Conservation (phyloP, 30 jellyfish, hydroid and myxozoan genomes). For the Pelagia noctiluca region DNA sequence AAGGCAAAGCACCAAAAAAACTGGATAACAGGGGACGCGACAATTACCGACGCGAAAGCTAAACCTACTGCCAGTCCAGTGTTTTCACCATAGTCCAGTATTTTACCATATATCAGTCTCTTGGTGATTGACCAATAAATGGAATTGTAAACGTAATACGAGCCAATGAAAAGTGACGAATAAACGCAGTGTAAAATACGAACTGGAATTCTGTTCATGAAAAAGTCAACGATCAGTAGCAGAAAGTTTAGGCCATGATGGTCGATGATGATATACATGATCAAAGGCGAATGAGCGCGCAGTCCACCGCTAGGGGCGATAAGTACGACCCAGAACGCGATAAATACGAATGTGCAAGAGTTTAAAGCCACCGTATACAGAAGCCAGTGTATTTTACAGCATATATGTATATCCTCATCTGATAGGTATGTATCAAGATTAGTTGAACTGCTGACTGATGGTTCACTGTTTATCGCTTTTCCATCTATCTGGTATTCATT, state of each 20-base stretch:
- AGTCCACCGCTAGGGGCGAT: constrained; percentile 52
- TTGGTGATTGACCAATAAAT: constrained; percentile 63
- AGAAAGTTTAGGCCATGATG: constrained; percentile 72
- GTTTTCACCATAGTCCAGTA: constrained; percentile 58
- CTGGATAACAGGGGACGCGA: constrained; percentile 48
- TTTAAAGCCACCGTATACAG: constrained; percentile 50
- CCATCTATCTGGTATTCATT: no score
- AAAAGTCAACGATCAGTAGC: constrained; percentile 60
- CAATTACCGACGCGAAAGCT: constrained; percentile 29
- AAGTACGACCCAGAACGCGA: constrained; percentile 75
- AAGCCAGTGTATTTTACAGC: constrained; percentile 65
- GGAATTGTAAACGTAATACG: constrained; percentile 48
- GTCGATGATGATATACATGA: constrained; percentile 51
- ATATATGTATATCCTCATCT: no score
- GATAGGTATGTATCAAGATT: neutral
- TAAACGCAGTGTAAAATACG: constrained; percentile 70
- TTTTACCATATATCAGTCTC: constrained; percentile 24
- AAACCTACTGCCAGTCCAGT: constrained; percentile 41
- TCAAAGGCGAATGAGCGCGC: constrained; percentile 28
- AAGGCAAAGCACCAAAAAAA: constrained; percentile 22
- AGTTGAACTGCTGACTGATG: neutral
- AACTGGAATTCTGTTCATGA: constrained; percentile 59
- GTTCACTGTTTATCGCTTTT: no score
- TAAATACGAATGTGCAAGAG: constrained; percentile 61
- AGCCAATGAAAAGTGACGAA: constrained; percentile 42